Evolutionary conservation across 2,113 vertebrate genomes (phyloP).

Genomic region (Nibea albiflora): DNA sequence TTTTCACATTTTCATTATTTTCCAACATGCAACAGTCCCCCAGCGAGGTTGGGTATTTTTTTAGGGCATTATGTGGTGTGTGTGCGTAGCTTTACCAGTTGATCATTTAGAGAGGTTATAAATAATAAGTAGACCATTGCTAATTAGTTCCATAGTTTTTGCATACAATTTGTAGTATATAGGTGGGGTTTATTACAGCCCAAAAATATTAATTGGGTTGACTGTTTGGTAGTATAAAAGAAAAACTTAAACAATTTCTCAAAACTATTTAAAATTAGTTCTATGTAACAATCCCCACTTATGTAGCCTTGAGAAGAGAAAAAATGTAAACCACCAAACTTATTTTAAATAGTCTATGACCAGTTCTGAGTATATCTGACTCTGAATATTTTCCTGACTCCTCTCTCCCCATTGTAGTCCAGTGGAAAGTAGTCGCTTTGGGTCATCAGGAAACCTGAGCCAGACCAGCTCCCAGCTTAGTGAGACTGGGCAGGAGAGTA

Average conservation of each 20-base stretch:
- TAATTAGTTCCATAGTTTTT: slow-evolving; percentile 5
- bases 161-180: neutral
- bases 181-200: slow-evolving; percentile 15
- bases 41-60: slow-evolving; percentile 62
- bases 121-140: neutral
- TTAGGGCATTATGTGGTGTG: slow-evolving; percentile 14
- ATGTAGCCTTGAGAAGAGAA: neutral
- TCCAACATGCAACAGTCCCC: slow-evolving; percentile 44
- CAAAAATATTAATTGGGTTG: neutral
- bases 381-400: slow-evolving; percentile 44
- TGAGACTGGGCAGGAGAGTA: slow-evolving; percentile 91
- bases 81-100: neutral
- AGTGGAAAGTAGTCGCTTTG: slow-evolving; percentile 92
- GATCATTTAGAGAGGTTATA: neutral
- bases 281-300: slow-evolving; percentile 6
- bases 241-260: neutral
- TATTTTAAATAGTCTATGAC: neutral
- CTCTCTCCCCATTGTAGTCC: slow-evolving; percentile 85
- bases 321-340: slow-evolving; percentile 11
- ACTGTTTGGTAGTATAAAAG: neutral
- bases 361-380: slow-evolving; percentile 7
- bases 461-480: slow-evolving; percentile 95
- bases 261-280: neutral
- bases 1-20: slow-evolving; percentile 33
- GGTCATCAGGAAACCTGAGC: slow-evolving; percentile 96